These are phyloP conservation scores for Callimorpha dominula DNA, from an alignment of 2,888 invertebrate genomes.

Conservation along the genomic window DNA sequence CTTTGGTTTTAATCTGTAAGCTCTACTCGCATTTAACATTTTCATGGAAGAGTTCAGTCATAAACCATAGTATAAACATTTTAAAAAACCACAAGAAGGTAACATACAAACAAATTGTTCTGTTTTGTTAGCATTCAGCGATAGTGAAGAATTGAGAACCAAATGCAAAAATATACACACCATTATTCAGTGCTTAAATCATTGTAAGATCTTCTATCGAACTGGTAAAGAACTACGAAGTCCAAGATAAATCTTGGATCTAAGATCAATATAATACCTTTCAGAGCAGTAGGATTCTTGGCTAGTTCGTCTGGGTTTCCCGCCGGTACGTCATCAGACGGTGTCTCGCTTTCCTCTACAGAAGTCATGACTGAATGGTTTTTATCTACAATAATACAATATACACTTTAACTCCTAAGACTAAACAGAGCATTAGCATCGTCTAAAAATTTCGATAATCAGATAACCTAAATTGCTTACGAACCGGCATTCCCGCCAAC, in stretches of 20 bases:
- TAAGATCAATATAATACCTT: conserved; percentile 73
- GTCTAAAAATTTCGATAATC: neutral
- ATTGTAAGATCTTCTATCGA: neutral
- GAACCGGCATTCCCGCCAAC: conserved; percentile 68
- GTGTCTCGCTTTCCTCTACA: conserved; percentile 74
- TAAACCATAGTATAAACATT: too few relatives aligned
- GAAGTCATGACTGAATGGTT: conserved; percentile 68
- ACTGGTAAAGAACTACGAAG: neutral
- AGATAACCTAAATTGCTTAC: conserved; percentile 48
- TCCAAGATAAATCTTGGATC: neutral
- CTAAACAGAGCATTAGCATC: neutral
- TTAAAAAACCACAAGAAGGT: neutral
- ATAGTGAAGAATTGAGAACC: neutral
- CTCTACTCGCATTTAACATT: too few relatives aligned
- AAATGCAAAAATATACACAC: neutral
- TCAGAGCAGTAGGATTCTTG: conserved; percentile 88
- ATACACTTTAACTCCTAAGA: neutral
- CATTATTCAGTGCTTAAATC: neutral
- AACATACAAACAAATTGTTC: neutral
- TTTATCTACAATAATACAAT: conserved; percentile 24
- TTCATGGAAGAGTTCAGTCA: too few relatives aligned
- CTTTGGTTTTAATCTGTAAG: too few relatives aligned
- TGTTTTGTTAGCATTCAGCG: too few relatives aligned
- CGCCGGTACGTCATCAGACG: conserved; percentile 71
- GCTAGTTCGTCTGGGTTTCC: conserved; percentile 88